Evolutionary conservation across 2,113 vertebrate genomes (phyloP), one percentile per base, ranked within the genome.

Genomic region (Spermophilus dauricus): DNA sequence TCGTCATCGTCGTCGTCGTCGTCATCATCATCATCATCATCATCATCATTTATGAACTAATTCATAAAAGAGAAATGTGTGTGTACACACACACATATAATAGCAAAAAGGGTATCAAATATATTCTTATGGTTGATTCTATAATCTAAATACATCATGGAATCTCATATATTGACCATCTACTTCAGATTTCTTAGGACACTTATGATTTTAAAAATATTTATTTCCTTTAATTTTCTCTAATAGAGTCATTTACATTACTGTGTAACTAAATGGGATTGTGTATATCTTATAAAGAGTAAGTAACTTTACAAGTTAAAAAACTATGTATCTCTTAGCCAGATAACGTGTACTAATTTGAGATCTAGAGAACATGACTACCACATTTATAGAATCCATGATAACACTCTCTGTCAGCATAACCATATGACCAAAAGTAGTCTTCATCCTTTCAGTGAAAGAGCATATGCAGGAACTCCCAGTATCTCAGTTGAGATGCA

Each of bases 221-320:
- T 58, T 24, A 22, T 82, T 86, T 86, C 92, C 58, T 92, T 32
- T 22, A 92, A 28, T 86, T 86, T 81, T 94, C 65, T 89, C 30
- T 22, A 92, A 32, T 30, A 58, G 91, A 78, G 22, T 1, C 39
- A 73, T 67, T 51, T 88, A 61, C 10, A 48, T 75, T 61, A 63
- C 16, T 51, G 48, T 13, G 11, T 73, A 63, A 61, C 22, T 24
- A 78, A 86, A 65, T 53, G 24, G 12, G 7, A 88, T 87, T 67
- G 48, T 16, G 24, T 45, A 13, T 24, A 94, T 28, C 20, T 94
- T 5, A 73, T 53, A 72, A 94, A 69, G 37, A 89, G 30, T 78
- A 67, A 82, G 6, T 39, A 81, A 72, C 12, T 70, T 87, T 34
- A 63, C 11, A 75, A 84, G 34, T 45, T 22, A 63, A 6, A 30